phyloP scores from a whole-genome alignment of 2,113 vertebrate species.

The Ctenodactylus gundi region DNA sequence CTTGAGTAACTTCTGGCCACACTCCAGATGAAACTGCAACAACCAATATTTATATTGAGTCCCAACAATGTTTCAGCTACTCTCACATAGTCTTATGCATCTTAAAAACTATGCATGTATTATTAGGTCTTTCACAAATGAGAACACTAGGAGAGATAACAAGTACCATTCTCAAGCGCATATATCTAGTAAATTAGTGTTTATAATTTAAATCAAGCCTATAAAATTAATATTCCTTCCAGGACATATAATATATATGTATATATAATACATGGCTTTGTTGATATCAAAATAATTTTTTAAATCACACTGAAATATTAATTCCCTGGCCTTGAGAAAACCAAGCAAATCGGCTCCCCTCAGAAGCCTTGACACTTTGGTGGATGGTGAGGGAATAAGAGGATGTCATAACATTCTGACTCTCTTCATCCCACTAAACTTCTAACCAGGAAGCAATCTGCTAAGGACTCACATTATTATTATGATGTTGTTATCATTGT shows the following conservation, averaged over 20 bases:
- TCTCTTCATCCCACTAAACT: neutral
- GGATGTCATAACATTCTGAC: neutral
- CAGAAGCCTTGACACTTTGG: neutral
- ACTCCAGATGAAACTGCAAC: neutral
- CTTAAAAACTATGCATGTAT: neutral
- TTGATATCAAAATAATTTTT: neutral
- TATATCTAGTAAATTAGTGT: neutral
- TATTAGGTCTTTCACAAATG: constrained; percentile 9
- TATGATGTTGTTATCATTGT: too few relatives aligned
- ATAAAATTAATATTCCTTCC: neutral
- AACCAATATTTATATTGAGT: neutral
- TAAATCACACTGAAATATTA: neutral
- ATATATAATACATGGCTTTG: neutral
- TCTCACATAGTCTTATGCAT: neutral
- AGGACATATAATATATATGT: neutral
- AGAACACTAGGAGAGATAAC: neutral
- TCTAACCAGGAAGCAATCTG: neutral
- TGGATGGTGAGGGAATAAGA: neutral
- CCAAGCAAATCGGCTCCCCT: neutral
- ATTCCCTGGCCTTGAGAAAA: neutral
- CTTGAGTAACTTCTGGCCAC: neutral
- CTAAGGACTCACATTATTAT: neutral
- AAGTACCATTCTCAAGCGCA: neutral
- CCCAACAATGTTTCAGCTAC: neutral
- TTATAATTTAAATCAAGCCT: constrained; percentile 7